A percentile compares a stretch with the other conserved stretches of the same genome.
Conservation (phyloP, 2,888 invertebrate species). For the Drosophila dives region DNA sequence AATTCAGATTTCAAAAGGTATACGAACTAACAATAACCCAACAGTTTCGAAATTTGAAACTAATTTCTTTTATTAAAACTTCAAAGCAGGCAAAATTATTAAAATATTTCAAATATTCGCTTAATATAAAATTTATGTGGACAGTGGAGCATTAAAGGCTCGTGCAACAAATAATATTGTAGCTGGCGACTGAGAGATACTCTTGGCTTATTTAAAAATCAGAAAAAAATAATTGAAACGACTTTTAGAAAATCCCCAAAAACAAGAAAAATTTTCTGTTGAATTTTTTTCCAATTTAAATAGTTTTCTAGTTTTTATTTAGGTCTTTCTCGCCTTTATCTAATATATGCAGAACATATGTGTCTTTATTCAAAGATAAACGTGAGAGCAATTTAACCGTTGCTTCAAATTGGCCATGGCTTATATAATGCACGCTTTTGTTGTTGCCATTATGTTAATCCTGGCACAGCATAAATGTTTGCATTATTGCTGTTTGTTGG, state of each 20-base stretch:
- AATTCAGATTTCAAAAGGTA: not conserved
- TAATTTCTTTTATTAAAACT: not conserved
- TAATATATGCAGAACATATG: not conserved
- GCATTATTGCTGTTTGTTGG: constrained; percentile 50
- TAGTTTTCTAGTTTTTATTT: not conserved
- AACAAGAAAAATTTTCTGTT: not conserved
- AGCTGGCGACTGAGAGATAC: not conserved
- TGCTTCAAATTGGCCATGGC: constrained; percentile 50
- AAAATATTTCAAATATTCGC: not conserved
- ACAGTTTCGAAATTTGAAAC: not conserved
- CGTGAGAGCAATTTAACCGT: constrained; percentile 42
- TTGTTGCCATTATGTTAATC: constrained; percentile 65
- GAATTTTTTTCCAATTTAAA: not conserved
- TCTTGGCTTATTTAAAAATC: not conserved
- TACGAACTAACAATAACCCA: not conserved
- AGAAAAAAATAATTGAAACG: too few relatives aligned
- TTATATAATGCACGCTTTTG: constrained; percentile 38
- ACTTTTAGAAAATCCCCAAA: not conserved
- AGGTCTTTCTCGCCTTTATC: not conserved
- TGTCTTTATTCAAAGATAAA: constrained; percentile 35
- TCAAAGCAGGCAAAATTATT: not conserved
- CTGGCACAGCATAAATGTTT: constrained; percentile 66
- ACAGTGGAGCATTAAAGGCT: not conserved
- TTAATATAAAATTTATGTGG: not conserved
- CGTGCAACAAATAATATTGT: too few relatives aligned